phyloP scores from a whole-genome alignment of 1,140 invertebrate species.

The Doryteuthis pealeii region DNA sequence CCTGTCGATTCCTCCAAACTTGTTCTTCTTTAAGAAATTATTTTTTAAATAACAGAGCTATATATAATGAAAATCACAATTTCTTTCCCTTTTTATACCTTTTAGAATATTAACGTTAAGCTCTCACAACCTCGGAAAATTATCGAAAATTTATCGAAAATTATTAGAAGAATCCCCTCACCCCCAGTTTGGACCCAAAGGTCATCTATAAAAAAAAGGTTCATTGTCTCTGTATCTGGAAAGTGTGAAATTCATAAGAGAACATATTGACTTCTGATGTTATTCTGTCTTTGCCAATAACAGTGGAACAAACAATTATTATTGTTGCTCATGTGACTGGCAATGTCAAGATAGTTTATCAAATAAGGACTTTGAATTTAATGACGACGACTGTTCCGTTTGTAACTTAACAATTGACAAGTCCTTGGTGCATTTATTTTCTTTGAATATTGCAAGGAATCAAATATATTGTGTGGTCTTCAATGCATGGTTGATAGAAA shows the following conservation, averaged over 20 bases:
- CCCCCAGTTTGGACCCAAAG: no score
- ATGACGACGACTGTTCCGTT: constrained; percentile 52
- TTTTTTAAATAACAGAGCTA: no score
- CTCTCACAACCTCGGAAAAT: no score
- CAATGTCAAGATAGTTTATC: constrained; percentile 35
- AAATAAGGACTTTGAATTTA: constrained; percentile 41
- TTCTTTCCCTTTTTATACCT: no score
- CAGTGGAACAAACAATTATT: constrained; percentile 88
- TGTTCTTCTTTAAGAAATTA: no score
- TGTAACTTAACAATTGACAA: constrained; percentile 58
- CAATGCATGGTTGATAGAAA: constrained; percentile 78
- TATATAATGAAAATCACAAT: no score
- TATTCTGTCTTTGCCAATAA: constrained; percentile 98
- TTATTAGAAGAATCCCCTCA: no score
- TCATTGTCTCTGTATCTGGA: no score
- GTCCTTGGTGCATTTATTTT: constrained; percentile 89
- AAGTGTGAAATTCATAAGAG: constrained; percentile 71
- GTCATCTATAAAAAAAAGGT: no score
- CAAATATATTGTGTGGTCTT: constrained; percentile 66
- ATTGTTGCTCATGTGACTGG: constrained; percentile 70
- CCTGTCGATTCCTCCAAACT: no score
- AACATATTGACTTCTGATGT: constrained; percentile 98
- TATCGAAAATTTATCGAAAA: no score
- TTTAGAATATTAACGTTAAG: no score
- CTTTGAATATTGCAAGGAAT: constrained; percentile 89